A percentile compares a stretch with the other conserved stretches of the same genome.
Evolutionary conservation across 2,797 vertebrate genomes (phyloP).

Genomic region (Hylomyscus alleni): DNA sequence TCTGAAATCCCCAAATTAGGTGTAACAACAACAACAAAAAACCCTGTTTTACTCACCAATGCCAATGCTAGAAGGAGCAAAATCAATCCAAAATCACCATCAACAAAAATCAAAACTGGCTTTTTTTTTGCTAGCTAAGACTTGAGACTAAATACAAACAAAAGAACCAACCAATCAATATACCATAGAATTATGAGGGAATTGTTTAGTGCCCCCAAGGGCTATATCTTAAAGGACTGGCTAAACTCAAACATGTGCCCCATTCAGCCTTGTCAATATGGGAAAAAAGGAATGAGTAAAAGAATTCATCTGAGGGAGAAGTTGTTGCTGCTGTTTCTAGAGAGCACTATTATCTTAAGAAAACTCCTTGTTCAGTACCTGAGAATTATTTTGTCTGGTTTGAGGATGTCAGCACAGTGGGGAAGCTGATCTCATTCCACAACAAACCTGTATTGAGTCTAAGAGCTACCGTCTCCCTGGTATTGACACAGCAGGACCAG

Average conservation of each 20-base stretch:
- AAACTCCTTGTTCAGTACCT: neutral
- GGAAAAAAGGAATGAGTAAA: neutral
- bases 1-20: neutral
- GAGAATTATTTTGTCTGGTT: neutral
- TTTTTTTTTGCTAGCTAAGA: constrained; percentile 31
- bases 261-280: neutral
- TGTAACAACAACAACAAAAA: neutral
- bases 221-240: neutral
- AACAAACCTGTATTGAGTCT: neutral
- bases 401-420: neutral
- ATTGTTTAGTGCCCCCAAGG: neutral
- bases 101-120: neutral
- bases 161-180: neutral
- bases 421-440: neutral
- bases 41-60: neutral
- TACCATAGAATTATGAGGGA: neutral
- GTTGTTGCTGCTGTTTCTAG: neutral
- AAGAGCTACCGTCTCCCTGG: neutral
- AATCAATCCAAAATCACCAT: neutral
- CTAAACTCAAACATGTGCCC: neutral
- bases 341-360: neutral
- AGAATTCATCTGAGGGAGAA: neutral
- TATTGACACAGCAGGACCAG: neutral
- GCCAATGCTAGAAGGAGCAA: neutral
- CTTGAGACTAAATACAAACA: neutral